Evolutionary conservation across 2,113 vertebrate genomes (phyloP), one percentile per base, ranked within the genome.

Genomic region (Amphiprion ocellaris): DNA sequence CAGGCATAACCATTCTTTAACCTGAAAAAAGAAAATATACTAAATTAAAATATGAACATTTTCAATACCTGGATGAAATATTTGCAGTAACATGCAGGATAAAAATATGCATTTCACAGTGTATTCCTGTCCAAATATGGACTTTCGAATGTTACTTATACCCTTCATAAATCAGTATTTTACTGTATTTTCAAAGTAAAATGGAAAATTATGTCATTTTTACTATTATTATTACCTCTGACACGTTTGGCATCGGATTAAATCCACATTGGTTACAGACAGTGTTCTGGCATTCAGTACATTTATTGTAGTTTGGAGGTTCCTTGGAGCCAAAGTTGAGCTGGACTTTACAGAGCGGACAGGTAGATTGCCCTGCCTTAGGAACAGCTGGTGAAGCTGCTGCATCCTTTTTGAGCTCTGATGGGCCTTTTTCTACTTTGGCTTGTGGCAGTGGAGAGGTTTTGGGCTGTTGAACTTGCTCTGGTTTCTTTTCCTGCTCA

Each of bases 261-360:
- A 99, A 99, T 64, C 98, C 98, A 92, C 98, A 99, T 17, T 97
- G 94, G 75, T 95, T 98, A 84, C 98, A 99, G 70, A 99, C 97
- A 21, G 93, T 93, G 4, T 87, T 95, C 21, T 96, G 96, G 95
- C 98, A 99, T 89, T 96, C 95, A 2, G 97, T 98, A 75, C 98
- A 99, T 0, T 93, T 96, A 86, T 94, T 97, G 90, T 95, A 98
- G 92, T 99, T 99, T 78, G 96, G 94, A 85, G 94, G 94, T 76
- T 96, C 95, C 41, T 96, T 96, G 41, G 88, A 79, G 6, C 94
- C 91, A 82, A 95, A 70, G 79, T 97, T 94, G 70, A 99, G 94
- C 83, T 96, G 93, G 86, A 93, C 94, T 92, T 98, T 97, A 91
- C 98, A 99, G 41, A 99, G 95, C 1, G 96, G 97, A 89, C 98